Evolutionary conservation across 2,888 invertebrate genomes (phyloP), one percentile per base, ranked within the genome.

Genomic region (Parapristionchus giblindavisi): DNA sequence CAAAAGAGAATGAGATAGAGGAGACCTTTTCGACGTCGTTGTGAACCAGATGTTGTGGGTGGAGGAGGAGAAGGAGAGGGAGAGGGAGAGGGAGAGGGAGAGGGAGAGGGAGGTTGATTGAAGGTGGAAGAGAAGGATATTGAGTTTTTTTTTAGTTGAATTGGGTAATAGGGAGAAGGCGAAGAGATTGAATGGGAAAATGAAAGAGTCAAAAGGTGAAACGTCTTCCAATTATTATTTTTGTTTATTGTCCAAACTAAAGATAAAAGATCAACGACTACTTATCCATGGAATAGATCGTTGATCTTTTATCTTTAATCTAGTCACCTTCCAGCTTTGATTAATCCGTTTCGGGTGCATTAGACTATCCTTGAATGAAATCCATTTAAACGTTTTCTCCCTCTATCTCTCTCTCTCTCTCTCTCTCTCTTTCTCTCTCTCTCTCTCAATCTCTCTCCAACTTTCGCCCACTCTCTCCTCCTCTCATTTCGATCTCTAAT

Each of bases 131-230:
- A n/a, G 58, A n/a, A 24, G 27, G 11, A 27, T 17, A 58, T n/a
- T n/a, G n/a, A n/a, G n/a, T n/a, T n/a, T n/a, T n/a, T n/a, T n/a
- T n/a, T n/a, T n/a, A n/a, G n/a, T n/a, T n/a, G n/a, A n/a, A n/a
- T n/a, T n/a, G n/a, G 66, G n/a, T 4, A 66, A 66, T 43, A 66
- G 4, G 51, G n/a, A 56, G n/a, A 56, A 27, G 29, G n/a, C 8
- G 56, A n/a, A n/a, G 24, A 56, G n/a, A 27, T 11, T 11, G 24
- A 14, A 56, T n/a, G 29, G 29, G 56, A 56, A 11, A 27, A 56
- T n/a, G n/a, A n/a, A n/a, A n/a, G n/a, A n/a, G n/a, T n/a, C n/a
- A n/a, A n/a, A n/a, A n/a, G n/a, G n/a, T n/a, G n/a, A n/a, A n/a
- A n/a, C n/a, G n/a, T n/a, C n/a, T n/a, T n/a, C n/a, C n/a, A n/a